These are phyloP conservation scores for Drosophila paucipuncta DNA, from an alignment of 2,888 invertebrate genomes.

Conservation along the genomic window DNA sequence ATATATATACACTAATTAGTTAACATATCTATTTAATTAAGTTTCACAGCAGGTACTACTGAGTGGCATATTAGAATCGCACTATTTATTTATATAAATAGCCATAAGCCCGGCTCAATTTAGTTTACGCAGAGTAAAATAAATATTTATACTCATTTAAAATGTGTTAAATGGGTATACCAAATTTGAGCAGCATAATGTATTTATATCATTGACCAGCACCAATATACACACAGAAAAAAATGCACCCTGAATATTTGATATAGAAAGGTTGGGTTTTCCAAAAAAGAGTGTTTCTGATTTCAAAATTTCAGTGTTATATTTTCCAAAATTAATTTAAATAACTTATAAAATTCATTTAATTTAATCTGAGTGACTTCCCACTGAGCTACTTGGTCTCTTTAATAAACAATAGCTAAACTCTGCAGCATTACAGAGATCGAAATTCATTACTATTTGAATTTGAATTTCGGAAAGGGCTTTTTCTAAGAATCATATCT, in stretches of 20 bases:
- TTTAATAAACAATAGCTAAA: no score
- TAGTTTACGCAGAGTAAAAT: background rate
- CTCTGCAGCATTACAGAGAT: no score
- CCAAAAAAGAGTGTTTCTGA: background rate
- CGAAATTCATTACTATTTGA: no score
- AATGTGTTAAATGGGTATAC: background rate
- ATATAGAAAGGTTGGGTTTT: no score
- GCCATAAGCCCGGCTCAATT: background rate
- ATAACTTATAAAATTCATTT: background rate
- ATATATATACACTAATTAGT: background rate
- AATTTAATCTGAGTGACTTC: no score
- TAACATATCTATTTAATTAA: slow-evolving; percentile 3
- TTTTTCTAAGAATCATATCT: no score
- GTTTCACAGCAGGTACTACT: slow-evolving; percentile 1
- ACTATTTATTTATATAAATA: background rate
- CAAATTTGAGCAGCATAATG: background rate
- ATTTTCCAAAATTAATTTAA: background rate
- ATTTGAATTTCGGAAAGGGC: no score
- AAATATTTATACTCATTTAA: background rate
- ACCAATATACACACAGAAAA: background rate
- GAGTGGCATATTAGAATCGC: background rate
- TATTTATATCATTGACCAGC: background rate
- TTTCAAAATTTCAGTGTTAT: background rate
- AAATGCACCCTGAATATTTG: background rate
- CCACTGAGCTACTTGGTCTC: no score